Evolutionary conservation across 1,140 invertebrate species (phyloP).

Genomic region (Apis florea): DNA sequence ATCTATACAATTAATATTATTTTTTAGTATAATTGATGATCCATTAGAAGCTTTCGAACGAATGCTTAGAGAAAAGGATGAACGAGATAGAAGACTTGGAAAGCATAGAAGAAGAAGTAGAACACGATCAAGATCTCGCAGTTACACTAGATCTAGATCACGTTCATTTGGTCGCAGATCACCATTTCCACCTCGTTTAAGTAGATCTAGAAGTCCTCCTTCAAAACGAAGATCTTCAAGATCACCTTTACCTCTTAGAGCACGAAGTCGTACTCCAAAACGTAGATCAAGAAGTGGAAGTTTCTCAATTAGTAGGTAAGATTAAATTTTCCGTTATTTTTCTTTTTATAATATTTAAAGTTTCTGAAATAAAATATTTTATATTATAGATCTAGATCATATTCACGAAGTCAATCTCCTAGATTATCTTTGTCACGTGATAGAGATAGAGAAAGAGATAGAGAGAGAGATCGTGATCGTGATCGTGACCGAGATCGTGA

Average conservation of each 20-base stretch:
- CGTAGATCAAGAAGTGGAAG: conserved; percentile 77
- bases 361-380: background rate
- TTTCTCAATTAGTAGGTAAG: conserved; percentile 82
- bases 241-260: conserved; percentile 74
- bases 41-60: conserved; percentile 92
- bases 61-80: conserved; percentile 91
- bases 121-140: conserved; percentile 80
- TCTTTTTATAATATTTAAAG: background rate
- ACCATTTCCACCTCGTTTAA: conserved; percentile 70
- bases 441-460: conserved; percentile 61
- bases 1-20: conserved; percentile 33
- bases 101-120: conserved; percentile 82
- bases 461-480: conserved; percentile 65
- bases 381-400: conserved; percentile 75
- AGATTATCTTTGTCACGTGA: conserved; percentile 74
- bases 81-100: conserved; percentile 84
- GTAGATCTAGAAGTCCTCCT: conserved; percentile 76
- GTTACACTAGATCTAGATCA: conserved; percentile 80
- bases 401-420: conserved; percentile 78
- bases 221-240: conserved; percentile 72
- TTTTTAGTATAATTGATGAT: conserved; percentile 87
- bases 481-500: conserved; percentile 53
- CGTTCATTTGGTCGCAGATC: conserved; percentile 76
- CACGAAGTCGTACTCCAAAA: conserved; percentile 78
- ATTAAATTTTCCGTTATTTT: conserved; percentile 20